A percentile compares a stretch with the other conserved stretches of the same genome.
Conservation (phyloP, 92 coral and sea anemone species). For the Isaurus tuberculatus region DNA sequence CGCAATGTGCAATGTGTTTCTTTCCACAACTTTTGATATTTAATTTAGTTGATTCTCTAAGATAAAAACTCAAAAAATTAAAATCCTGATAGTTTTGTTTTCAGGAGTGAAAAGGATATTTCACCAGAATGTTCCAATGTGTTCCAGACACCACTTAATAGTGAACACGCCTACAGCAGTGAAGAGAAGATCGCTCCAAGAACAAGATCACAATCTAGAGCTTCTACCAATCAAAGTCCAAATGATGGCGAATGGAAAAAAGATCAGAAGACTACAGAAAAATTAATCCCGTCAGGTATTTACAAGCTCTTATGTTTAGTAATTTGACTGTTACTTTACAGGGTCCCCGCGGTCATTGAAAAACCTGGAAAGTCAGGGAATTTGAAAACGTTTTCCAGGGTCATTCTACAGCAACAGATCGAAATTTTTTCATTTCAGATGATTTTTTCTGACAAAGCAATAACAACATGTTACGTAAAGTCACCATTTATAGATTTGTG, state of each 20-base stretch:
- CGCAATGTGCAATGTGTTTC: too few species aligned
- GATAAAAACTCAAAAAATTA: neutral
- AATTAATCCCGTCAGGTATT: neutral
- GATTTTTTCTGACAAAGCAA: too few species aligned
- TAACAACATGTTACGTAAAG: too few species aligned
- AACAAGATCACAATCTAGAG: conserved; percentile 10
- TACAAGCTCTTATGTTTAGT: neutral
- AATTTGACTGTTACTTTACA: too few species aligned
- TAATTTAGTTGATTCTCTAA: too few species aligned
- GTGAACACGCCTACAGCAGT: neutral
- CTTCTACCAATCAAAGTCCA: neutral
- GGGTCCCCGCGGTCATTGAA: too few species aligned
- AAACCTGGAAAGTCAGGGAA: too few species aligned
- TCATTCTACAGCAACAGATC: too few species aligned
- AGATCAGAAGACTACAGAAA: neutral
- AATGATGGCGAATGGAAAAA: neutral
- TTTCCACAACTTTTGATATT: too few species aligned
- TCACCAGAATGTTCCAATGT: neutral
- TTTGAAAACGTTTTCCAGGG: too few species aligned
- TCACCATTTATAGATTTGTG: too few species aligned
- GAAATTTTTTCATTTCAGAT: too few species aligned
- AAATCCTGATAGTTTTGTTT: neutral
- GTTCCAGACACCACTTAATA: conserved; percentile 16
- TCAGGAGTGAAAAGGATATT: neutral
- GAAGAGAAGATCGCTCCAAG: conserved; percentile 23